Evolutionary conservation across 1,140 invertebrate genomes (phyloP), one percentile per base, ranked within the genome.

Genomic region (Aphelinus atriplicis): DNA sequence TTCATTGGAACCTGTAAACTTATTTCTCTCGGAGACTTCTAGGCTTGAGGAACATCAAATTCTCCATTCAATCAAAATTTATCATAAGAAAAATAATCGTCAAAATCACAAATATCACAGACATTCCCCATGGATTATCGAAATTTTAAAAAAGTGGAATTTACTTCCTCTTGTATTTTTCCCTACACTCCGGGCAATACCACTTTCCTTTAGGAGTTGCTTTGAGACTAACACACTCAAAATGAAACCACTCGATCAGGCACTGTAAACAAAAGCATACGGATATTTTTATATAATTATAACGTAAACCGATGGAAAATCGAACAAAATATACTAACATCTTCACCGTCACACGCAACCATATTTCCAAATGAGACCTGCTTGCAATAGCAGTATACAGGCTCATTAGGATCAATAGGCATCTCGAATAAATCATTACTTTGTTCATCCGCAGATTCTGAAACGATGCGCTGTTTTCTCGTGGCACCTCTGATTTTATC

Each of bases 191-290:
- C 7, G 42, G 26, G 7, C 71, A 72, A 7, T 42, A 72, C 71
- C 71, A 72, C n/a, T 42, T 50, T 65, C 71, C 71, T 65, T 7
- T 57, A 26, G 71, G 71, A 7, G 0, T 63, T 6, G 9, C n/a
- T 9, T 3, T 57, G 0, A 72, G 55, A 43, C 71, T 62, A 0
- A 72, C 71, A 47, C 71, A 72, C 7, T 5, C 5, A 51, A 72
- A 72, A 47, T 72, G 71, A 5, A 65, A 72, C 71, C 71, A 72
- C 56, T 56, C 62, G 26, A 65, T 55, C 1, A 1, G 1, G 42
- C 71, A 72, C 71, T 72, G 71, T 7, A 63, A 56, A 42, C 1
- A 43, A 65, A 72, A 26, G 42, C 48, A 2, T 42, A 57, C 4
- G 57, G 62, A 53, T 26, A 26, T 3, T 65, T 26, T 26, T 45